Conservation (phyloP, 2,888 invertebrate species). For the Netelia fuscicornis region DNA sequence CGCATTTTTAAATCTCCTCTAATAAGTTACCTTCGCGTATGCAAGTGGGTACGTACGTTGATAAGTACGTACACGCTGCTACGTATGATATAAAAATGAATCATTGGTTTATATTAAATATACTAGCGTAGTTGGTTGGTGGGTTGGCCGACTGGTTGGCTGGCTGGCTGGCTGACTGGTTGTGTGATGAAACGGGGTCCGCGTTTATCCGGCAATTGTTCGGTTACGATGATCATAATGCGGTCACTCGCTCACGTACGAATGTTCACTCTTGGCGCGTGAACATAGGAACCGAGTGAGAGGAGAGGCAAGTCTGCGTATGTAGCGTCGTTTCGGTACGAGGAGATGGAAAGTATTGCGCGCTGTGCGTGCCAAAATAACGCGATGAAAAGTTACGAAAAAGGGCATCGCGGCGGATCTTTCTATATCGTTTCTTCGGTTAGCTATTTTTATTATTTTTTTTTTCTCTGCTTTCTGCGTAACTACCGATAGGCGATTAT, state of each 20-base stretch:
- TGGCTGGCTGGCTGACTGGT: too few relatives aligned
- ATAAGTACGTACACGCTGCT: too few relatives aligned
- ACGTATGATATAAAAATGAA: slow-evolving; percentile 32
- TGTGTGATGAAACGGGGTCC: slow-evolving; percentile 9
- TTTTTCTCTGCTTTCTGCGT: slow-evolving; percentile 15
- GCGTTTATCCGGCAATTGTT: slow-evolving; percentile 41
- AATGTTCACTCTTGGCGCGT: slow-evolving; percentile 22
- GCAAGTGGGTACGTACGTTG: too few relatives aligned
- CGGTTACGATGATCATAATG: slow-evolving; percentile 41
- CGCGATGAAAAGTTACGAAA: slow-evolving; percentile 15
- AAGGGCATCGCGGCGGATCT: background rate
- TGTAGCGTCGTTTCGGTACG: background rate
- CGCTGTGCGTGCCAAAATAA: slow-evolving; percentile 28
- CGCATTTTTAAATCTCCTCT: too few relatives aligned
- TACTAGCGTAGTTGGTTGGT: slow-evolving; percentile 20
- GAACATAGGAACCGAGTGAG: slow-evolving; percentile 18
- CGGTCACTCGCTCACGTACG: slow-evolving; percentile 36
- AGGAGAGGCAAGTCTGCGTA: background rate
- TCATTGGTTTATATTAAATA: slow-evolving; percentile 29
- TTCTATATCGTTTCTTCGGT: slow-evolving; percentile 16
- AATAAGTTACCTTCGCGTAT: too few relatives aligned
- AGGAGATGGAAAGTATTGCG: slow-evolving; percentile 1
- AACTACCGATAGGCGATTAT: slow-evolving; percentile 54
- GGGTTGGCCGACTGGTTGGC: too few relatives aligned
- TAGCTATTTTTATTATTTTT: slow-evolving; percentile 26